A percentile compares a stretch with the other conserved stretches of the same genome.
These are phyloP conservation scores for Subacronicta megacephala DNA, from an alignment of 2,888 invertebrate genomes.

Conservation along the genomic window DNA sequence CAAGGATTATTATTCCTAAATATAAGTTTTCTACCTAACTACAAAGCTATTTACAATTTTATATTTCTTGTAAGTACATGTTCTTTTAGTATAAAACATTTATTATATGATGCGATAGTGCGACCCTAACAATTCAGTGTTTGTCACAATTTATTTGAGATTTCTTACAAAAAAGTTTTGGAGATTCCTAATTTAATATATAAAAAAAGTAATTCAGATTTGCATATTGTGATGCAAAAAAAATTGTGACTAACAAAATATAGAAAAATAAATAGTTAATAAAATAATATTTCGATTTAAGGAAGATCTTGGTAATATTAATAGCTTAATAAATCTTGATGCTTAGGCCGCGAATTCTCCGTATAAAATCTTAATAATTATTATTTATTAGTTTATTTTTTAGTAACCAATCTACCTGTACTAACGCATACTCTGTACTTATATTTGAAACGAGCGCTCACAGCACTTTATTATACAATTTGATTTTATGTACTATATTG, in stretches of 20 bases:
- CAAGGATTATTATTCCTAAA: slow-evolving; percentile 34
- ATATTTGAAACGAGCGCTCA: slow-evolving; percentile 40
- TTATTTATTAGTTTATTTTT: no score
- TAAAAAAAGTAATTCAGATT: slow-evolving; percentile 7
- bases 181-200: slow-evolving; percentile 31
- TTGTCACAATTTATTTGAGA: slow-evolving; percentile 25
- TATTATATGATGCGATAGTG: slow-evolving; percentile 43
- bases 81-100: slow-evolving; percentile 46
- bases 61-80: slow-evolving; percentile 55
- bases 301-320: not conserved
- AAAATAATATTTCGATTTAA: not conserved
- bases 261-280: not conserved
- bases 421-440: slow-evolving; percentile 41
- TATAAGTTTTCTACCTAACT: slow-evolving; percentile 50
- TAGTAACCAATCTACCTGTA: slow-evolving; percentile 39
- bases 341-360: slow-evolving; percentile 41
- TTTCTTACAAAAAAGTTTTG: slow-evolving; percentile 42
- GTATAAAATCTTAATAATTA: slow-evolving; percentile 26
- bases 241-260: slow-evolving; percentile 1
- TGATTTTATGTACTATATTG: slow-evolving; percentile 58
- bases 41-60: slow-evolving; percentile 59
- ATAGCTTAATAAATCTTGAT: slow-evolving; percentile 6
- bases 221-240: not conserved
- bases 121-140: slow-evolving; percentile 39
- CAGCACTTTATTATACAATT: slow-evolving; percentile 44